A percentile compares a stretch with the other conserved stretches of the same genome.
Evolutionary conservation across 2,113 vertebrate species (phyloP).

Genomic region (Melanocharis versteri): DNA sequence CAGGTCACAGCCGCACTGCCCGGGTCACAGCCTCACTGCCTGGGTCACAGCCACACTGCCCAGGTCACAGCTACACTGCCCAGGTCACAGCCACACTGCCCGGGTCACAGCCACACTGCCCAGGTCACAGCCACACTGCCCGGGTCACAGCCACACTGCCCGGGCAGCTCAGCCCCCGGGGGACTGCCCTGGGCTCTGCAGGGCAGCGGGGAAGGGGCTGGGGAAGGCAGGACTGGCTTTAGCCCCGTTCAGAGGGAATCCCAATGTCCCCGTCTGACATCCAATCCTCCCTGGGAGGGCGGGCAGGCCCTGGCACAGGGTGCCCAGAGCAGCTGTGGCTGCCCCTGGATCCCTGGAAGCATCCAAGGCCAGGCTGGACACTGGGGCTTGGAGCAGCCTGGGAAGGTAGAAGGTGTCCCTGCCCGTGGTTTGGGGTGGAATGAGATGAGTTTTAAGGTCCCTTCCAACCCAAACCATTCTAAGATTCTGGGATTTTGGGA

Average conservation of each 20-base stretch:
- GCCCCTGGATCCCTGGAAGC: neutral
- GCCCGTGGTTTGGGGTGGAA: neutral
- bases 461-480: neutral
- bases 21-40: no score
- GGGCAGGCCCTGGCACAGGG: neutral
- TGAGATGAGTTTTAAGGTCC: neutral
- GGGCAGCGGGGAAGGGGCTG: rapidly evolving
- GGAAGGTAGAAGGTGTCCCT: neutral
- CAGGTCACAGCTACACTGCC: no score
- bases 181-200: neutral
- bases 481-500: neutral
- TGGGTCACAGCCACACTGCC: rapidly evolving
- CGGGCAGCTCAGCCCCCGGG: neutral
- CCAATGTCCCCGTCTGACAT: neutral
- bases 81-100: rapidly evolving
- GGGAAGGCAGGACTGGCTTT: neutral
- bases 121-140: rapidly evolving
- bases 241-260: neutral
- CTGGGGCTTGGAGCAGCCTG: neutral
- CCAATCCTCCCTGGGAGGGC: neutral
- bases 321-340: neutral
- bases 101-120: rapidly evolving
- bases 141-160: rapidly evolving
- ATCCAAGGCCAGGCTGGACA: neutral
- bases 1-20: rapidly evolving